Percentiles rank a stretch among this genome's conserved stretches.
phyloP scores from a whole-genome alignment of 2,113 vertebrate species.

The Ictalurus punctatus region DNA sequence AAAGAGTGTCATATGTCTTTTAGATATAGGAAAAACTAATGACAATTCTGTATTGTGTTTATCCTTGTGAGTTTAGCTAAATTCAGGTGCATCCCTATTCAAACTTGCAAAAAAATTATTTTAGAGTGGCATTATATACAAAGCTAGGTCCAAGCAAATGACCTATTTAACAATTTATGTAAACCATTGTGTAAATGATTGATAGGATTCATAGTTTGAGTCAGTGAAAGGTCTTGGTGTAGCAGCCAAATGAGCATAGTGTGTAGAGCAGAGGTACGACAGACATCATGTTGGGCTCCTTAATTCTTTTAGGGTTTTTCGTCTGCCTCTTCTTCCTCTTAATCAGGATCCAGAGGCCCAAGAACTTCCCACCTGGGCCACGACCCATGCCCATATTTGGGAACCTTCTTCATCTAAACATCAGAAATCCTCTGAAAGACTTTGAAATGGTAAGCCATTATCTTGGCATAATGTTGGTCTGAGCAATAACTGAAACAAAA shows the following conservation, averaged over 20 bases:
- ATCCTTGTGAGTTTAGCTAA: neutral
- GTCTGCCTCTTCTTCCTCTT: slow-evolving; percentile 56
- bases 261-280: rapidly evolving
- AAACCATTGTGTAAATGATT: neutral
- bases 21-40: neutral
- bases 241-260: neutral
- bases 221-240: neutral
- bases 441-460: neutral
- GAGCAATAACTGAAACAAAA: neutral
- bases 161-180: no score
- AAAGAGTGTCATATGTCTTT: neutral
- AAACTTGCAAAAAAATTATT: neutral
- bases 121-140: neutral
- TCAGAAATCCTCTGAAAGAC: slow-evolving; percentile 65
- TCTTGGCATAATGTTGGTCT: neutral
- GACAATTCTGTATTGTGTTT: neutral
- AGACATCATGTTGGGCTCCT: slow-evolving; percentile 57
- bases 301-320: slow-evolving; percentile 56
- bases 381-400: slow-evolving; percentile 63
- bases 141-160: neutral
- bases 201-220: neutral
- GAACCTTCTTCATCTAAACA: slow-evolving; percentile 63
- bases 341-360: slow-evolving; percentile 58
- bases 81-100: neutral
- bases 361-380: slow-evolving; percentile 72